Conservation (phyloP, 2,888 invertebrate genomes). For the Hypolimnas misippus region DNA sequence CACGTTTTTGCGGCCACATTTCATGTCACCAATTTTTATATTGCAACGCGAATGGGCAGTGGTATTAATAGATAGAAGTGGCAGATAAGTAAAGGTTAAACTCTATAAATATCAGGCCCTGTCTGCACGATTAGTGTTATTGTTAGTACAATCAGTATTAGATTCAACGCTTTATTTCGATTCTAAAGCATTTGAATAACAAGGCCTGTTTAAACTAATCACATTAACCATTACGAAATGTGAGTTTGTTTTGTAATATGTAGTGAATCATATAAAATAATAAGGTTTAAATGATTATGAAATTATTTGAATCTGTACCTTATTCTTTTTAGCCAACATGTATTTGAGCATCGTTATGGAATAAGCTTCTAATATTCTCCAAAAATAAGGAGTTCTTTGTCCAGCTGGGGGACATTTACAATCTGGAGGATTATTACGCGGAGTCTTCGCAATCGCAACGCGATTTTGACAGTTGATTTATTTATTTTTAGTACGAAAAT, state of each 20-base stretch:
- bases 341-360: too few relatives aligned
- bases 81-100: conserved; percentile 15
- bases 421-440: too few relatives aligned
- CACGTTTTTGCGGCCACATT: not conserved
- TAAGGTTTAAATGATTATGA: too few relatives aligned
- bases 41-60: not conserved
- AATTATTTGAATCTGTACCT: too few relatives aligned
- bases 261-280: too few relatives aligned
- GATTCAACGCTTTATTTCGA: not conserved
- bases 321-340: too few relatives aligned
- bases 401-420: too few relatives aligned
- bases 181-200: not conserved
- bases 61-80: conserved; percentile 7
- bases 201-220: not conserved
- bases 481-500: too few relatives aligned
- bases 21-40: not conserved
- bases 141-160: conserved; percentile 5
- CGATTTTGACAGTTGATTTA: too few relatives aligned
- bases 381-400: too few relatives aligned
- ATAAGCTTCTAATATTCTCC: too few relatives aligned
- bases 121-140: conserved; percentile 7
- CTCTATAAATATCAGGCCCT: conserved; percentile 1
- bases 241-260: not conserved
- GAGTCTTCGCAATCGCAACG: too few relatives aligned
- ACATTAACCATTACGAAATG: not conserved